phyloP scores from a whole-genome alignment of 2,888 invertebrate species.

The Dryomyza anilis region DNA sequence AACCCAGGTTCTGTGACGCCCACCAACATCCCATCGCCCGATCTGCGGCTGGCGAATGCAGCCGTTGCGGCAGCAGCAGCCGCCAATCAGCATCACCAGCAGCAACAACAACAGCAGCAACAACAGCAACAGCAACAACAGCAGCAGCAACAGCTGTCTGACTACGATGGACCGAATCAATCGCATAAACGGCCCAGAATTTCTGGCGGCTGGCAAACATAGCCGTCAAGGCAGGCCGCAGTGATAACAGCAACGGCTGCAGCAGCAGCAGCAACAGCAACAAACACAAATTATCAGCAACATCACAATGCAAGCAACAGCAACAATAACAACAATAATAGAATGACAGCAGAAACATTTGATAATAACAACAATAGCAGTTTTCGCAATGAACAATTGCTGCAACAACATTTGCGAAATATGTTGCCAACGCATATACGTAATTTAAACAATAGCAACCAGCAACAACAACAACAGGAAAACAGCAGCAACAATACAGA shows the following conservation, averaged over 20 bases:
- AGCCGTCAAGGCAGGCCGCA: constrained; percentile 63
- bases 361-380: constrained; percentile 33
- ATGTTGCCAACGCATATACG: constrained; percentile 52
- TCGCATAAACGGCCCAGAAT: constrained; percentile 83
- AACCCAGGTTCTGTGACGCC: constrained; percentile 80
- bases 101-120: constrained; percentile 48
- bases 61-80: constrained; percentile 40
- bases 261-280: constrained; percentile 37
- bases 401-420: constrained; percentile 34
- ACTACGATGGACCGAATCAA: constrained; percentile 67
- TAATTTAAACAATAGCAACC: constrained; percentile 29
- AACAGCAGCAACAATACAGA: constrained; percentile 14
- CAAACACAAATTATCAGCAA: constrained; percentile 29
- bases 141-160: constrained; percentile 58
- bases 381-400: constrained; percentile 27
- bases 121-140: constrained; percentile 50
- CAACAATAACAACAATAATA: constrained; percentile 29
- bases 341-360: constrained; percentile 27
- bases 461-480: constrained; percentile 14
- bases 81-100: constrained; percentile 47
- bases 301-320: constrained; percentile 32
- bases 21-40: constrained; percentile 80
- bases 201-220: constrained; percentile 89
- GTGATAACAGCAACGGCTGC: constrained; percentile 40
- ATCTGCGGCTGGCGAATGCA: constrained; percentile 59